These are phyloP conservation scores for Acropora yongei DNA, from an alignment of 64 coral and sea anemone species.

Conservation along the genomic window DNA sequence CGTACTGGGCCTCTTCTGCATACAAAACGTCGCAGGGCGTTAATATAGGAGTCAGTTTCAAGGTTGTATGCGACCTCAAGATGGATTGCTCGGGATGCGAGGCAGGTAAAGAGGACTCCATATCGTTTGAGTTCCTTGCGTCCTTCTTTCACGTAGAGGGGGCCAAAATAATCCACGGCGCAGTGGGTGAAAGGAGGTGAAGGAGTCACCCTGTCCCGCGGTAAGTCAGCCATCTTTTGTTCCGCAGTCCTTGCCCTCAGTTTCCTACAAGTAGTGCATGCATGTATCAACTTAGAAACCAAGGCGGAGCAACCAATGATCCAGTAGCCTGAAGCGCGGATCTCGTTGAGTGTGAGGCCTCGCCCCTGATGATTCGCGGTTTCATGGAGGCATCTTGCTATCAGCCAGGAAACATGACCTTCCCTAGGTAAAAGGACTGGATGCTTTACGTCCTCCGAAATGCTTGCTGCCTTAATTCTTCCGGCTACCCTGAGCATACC, in stretches of 20 bases:
- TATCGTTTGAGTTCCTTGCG: not conserved
- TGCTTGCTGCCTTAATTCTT: not conserved
- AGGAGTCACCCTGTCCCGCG: not conserved
- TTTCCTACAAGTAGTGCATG: not conserved
- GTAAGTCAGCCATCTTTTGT: not conserved
- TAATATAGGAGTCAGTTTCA: slow-evolving; percentile 25
- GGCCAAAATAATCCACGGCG: not conserved
- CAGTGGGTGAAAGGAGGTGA: slow-evolving; percentile 5
- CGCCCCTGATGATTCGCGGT: not conserved
- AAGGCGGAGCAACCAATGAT: not conserved
- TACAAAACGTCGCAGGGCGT: slow-evolving; percentile 3
- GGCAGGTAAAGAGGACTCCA: slow-evolving; percentile 1
- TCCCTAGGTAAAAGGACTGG: slow-evolving; percentile 1
- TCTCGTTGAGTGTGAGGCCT: not conserved
- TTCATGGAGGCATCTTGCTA: not conserved
- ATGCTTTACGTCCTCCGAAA: not conserved
- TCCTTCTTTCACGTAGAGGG: not conserved
- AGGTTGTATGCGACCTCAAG: not conserved
- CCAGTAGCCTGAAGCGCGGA: not conserved
- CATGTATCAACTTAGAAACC: not conserved
- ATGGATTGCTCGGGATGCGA: not conserved
- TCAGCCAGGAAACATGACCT: slow-evolving; percentile 6
- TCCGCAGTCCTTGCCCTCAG: not conserved
- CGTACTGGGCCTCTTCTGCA: slow-evolving; percentile 14
- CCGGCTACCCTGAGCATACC: not conserved